Evolutionary conservation across 1,140 invertebrate genomes (phyloP).

Genomic region (Papilio glaucus): DNA sequence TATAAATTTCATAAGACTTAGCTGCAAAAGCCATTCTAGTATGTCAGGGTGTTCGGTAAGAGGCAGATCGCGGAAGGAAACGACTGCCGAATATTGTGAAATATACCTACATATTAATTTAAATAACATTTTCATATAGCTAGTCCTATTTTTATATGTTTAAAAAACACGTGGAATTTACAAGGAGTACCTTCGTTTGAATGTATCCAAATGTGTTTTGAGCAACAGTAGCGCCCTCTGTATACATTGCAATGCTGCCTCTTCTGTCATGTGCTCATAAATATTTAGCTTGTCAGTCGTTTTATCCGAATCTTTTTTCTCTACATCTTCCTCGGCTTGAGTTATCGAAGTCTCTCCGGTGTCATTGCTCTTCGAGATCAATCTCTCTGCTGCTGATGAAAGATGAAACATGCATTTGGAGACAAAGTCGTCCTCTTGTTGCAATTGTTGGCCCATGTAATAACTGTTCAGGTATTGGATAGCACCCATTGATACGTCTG

Average conservation of each 20-base stretch:
- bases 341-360: slow-evolving; percentile 51
- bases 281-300: slow-evolving; percentile 69
- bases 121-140: too few relatives aligned
- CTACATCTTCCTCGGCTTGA: slow-evolving; percentile 44
- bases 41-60: too few relatives aligned
- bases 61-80: too few relatives aligned
- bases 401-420: slow-evolving; percentile 95
- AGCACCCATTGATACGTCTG: slow-evolving; percentile 95
- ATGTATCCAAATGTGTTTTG: slow-evolving; percentile 96
- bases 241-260: slow-evolving; percentile 93
- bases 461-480: slow-evolving; percentile 96
- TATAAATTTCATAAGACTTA: too few relatives aligned
- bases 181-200: slow-evolving; percentile 91
- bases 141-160: too few relatives aligned
- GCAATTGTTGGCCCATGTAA: slow-evolving; percentile 95
- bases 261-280: slow-evolving; percentile 85
- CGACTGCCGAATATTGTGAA: too few relatives aligned
- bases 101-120: too few relatives aligned
- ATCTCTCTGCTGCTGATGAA: slow-evolving; percentile 89
- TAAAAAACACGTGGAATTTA: too few relatives aligned
- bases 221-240: slow-evolving; percentile 93
- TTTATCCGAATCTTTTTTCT: slow-evolving; percentile 62
- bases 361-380: slow-evolving; percentile 82
- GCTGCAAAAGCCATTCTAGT: too few relatives aligned
- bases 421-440: slow-evolving; percentile 96